Base-by-base conservation (phyloP, 2,888 invertebrate species). In the Eutolmus rufibarbis region DNA sequence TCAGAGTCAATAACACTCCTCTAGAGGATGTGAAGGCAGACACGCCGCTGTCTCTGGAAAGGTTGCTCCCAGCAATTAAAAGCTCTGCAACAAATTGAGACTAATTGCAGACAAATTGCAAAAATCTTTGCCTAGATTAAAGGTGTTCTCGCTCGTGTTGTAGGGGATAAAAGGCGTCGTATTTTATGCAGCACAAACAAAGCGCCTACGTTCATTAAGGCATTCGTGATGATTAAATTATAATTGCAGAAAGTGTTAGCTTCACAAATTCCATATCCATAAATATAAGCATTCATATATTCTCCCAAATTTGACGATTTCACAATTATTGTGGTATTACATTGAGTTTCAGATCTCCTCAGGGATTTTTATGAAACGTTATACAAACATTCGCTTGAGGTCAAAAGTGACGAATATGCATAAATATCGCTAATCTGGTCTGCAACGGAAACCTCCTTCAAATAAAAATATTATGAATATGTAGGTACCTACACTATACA, bases 81-180 rank as follows among this genome's bases (percentile, higher is more conserved):
- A 79, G 46, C 46, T 28, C 79, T 43, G 28, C 37, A 79, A 46
- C 46, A 79, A 79, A 79, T 79, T 79, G 79, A 79, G 79, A 79
- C 79, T 79, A 79, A 79, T 79, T 79, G 79, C 79, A 79, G 79
- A 79, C 46, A 79, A 79, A 79, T 79, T 79, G 46, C 79, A 79
- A 79, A 79, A 79, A 79, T 46, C 79, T 16, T 37, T 34, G 34
- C n/a, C 8, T 37, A 19, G 76, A 76, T 76, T 76, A 76, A 34
- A 76, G 37, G 76, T 76, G 31, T 34, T n/a, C 76, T 31, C 34
- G 37, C 12, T n/a, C 19, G 28, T 34, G 76, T 34, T 34, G 76
- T n/a, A 76, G 37, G 2, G 37, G 2, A 37, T 37, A 76, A 14
- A 76, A 34, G 76, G 37, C n/a, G 37, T 37, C 37, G 76, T 37